Conservation (phyloP, 2,113 vertebrate genomes). For the Acinonyx jubatus region DNA sequence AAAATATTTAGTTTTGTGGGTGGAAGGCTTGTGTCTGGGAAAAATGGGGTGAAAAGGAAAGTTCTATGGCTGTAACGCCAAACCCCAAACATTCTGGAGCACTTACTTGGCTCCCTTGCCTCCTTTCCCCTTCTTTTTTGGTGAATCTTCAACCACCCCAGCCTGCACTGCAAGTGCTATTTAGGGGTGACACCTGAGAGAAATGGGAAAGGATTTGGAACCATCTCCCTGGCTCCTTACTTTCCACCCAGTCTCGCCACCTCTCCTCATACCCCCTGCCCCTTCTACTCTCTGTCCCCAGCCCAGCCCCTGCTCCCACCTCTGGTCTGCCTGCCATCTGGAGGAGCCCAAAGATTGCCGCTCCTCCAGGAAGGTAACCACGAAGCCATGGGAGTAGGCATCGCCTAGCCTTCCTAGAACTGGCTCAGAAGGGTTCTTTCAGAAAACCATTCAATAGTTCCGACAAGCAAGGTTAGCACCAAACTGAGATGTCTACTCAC, state of each 20-base stretch:
- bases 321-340: neutral
- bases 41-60: neutral
- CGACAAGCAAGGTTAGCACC: neutral
- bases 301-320: neutral
- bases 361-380: neutral
- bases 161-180: neutral
- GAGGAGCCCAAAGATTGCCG: neutral
- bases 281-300: neutral
- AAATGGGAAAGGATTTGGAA: neutral
- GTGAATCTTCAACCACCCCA: neutral
- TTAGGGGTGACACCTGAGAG: neutral
- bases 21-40: neutral
- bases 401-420: neutral
- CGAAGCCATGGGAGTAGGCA: neutral
- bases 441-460: neutral
- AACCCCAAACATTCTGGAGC: neutral
- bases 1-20: neutral
- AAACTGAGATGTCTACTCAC: neutral
- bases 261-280: neutral
- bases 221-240: neutral
- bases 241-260: neutral
- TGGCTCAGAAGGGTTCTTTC: neutral
- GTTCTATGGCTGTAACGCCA: neutral
- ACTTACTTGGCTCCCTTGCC: neutral
- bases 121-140: neutral